A percentile compares a stretch with the other conserved stretches of the same genome.
Conservation (phyloP, 2,888 invertebrate genomes). For the Stomorhina lunata region DNA sequence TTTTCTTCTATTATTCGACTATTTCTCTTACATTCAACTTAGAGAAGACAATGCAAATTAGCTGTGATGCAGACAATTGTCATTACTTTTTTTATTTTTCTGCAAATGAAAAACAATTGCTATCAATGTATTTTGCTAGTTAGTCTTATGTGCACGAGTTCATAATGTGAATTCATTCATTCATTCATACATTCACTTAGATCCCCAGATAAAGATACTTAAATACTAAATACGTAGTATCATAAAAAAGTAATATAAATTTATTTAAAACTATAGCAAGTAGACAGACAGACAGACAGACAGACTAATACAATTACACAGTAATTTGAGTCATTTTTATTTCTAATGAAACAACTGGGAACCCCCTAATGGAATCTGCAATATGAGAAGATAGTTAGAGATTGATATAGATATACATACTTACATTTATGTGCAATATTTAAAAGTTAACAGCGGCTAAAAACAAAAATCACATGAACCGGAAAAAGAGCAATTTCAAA, state of each 20-base stretch:
- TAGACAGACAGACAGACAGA: background rate
- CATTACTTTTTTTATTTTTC: slow-evolving; percentile 37
- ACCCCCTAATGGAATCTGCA: background rate
- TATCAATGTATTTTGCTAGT: too few relatives aligned
- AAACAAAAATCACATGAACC: background rate
- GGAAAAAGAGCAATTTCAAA: background rate
- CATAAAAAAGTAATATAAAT: background rate
- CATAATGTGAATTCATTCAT: background rate
- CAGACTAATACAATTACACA: background rate
- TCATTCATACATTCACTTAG: background rate
- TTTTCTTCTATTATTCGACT: too few relatives aligned
- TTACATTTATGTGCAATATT: background rate
- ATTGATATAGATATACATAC: too few relatives aligned
- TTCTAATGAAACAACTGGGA: background rate
- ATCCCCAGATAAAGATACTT: background rate
- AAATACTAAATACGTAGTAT: background rate
- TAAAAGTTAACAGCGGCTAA: background rate
- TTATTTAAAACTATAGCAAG: background rate
- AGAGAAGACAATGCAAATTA: too few relatives aligned
- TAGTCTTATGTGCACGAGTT: too few relatives aligned
- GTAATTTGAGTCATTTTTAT: background rate
- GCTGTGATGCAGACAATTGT: slow-evolving; percentile 43
- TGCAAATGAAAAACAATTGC: background rate
- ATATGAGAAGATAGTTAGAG: background rate
- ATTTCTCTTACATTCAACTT: too few relatives aligned